Evolutionary conservation across 2,888 invertebrate species (phyloP).

Genomic region (Tetrapedia diversipes): DNA sequence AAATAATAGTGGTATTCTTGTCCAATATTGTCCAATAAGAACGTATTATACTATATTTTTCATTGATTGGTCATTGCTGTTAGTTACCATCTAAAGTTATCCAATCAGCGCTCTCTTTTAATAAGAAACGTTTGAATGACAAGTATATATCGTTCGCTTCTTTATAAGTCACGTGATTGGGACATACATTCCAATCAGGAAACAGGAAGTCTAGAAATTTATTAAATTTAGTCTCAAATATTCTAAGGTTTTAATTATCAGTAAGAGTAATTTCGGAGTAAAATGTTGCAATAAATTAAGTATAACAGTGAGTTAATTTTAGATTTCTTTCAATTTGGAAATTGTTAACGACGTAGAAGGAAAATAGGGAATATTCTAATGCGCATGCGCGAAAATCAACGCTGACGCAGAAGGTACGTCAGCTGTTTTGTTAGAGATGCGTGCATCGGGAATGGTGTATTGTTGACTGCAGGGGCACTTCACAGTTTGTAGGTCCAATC

Average conservation of each 20-base stretch:
- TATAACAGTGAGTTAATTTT: neutral
- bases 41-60: too few species aligned
- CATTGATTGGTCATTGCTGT: conserved; percentile 13
- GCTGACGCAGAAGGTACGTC: conserved; percentile 77
- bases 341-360: neutral
- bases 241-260: neutral
- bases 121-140: neutral
- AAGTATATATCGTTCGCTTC: neutral
- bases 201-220: conserved; percentile 32
- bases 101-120: neutral
- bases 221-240: neutral
- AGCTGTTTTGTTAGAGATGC: conserved; percentile 77
- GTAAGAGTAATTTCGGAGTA: neutral
- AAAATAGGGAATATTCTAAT: conserved; percentile 11
- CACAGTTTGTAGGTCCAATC: conserved; percentile 57
- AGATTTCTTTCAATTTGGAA: neutral
- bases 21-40: conserved; percentile 18
- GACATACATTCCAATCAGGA: conserved; percentile 37
- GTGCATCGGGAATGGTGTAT: conserved; percentile 67
- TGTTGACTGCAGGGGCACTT: conserved; percentile 67
- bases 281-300: neutral
- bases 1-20: conserved; percentile 12
- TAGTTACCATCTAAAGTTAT: neutral
- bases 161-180: conserved; percentile 31
- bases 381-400: conserved; percentile 64